Percentiles rank a stretch among this genome's conserved stretches.
Evolutionary conservation across 2,888 invertebrate genomes (phyloP).

Genomic region (Unio delphinus): DNA sequence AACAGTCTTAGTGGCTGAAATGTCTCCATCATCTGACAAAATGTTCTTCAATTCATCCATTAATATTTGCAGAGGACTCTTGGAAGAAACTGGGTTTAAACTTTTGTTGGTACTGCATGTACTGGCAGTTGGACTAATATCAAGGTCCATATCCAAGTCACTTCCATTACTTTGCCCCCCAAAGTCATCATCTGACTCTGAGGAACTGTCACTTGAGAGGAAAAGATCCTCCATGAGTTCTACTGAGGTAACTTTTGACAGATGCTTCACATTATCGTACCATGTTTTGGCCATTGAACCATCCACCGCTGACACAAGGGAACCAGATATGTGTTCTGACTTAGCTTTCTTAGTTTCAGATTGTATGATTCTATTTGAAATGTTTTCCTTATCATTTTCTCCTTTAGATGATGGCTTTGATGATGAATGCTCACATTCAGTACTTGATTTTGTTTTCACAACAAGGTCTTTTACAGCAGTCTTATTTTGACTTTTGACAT

Average conservation of each 20-base stretch:
- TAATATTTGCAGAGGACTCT: conserved; percentile 24
- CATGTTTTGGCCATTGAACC: too few species aligned
- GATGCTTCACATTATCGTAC: too few species aligned
- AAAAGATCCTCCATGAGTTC: conserved; percentile 27
- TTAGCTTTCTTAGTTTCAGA: too few species aligned
- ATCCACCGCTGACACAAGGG: too few species aligned
- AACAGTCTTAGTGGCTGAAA: conserved; percentile 7
- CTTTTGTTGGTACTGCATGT: conserved; percentile 12
- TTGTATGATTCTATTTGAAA: too few species aligned
- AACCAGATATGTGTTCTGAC: too few species aligned
- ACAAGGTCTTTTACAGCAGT: too few species aligned
- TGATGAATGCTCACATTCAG: too few species aligned
- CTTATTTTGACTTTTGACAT: too few species aligned
- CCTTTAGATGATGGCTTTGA: too few species aligned
- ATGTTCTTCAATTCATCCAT: conserved; percentile 28
- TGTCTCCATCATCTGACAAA: conserved; percentile 19
- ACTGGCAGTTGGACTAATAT: conserved; percentile 12
- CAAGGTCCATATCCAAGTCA: conserved; percentile 7
- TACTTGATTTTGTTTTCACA: too few species aligned
- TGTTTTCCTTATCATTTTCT: too few species aligned
- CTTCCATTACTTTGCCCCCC: conserved; percentile 1
- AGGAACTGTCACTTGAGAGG: conserved; percentile 18
- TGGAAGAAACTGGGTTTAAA: conserved; percentile 19
- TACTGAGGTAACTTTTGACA: conserved; percentile 21
- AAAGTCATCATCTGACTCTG: conserved; percentile 6